Evolutionary conservation across 2,888 invertebrate genomes (phyloP).

Genomic region (Agriopis aurantiaria): DNA sequence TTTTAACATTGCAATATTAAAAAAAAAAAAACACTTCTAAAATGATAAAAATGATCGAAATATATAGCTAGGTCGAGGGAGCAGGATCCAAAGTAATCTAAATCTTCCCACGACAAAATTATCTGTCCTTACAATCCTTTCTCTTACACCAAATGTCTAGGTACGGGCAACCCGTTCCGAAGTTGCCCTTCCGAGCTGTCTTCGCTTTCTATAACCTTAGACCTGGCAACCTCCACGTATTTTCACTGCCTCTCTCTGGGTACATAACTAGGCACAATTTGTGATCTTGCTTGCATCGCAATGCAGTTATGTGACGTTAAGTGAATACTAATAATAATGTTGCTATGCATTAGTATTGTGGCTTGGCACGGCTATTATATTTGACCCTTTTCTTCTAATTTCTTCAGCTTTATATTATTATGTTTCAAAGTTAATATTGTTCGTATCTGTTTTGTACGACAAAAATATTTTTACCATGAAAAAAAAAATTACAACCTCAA

Average conservation of each 20-base stretch:
- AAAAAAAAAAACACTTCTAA: neutral
- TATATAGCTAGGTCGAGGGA: too few relatives aligned
- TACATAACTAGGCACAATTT: conserved; percentile 11
- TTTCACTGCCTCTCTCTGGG: conserved; percentile 42
- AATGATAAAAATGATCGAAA: neutral
- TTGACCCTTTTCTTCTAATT: too few relatives aligned
- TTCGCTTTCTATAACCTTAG: conserved; percentile 47
- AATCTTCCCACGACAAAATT: neutral
- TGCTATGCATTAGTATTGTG: neutral
- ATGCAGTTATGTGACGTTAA: conserved; percentile 9
- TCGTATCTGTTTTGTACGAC: too few relatives aligned
- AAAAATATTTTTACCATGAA: too few relatives aligned
- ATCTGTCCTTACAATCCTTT: conserved; percentile 10
- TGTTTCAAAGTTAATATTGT: too few relatives aligned
- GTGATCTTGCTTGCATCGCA: conserved; percentile 6
- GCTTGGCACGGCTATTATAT: too few relatives aligned
- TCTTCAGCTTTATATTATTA: too few relatives aligned
- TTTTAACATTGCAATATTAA: too few relatives aligned
- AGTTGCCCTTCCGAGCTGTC: conserved; percentile 40
- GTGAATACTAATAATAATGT: neutral
- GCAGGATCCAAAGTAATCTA: neutral
- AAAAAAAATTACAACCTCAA: too few relatives aligned
- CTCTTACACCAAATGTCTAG: neutral
- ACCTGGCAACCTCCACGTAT: conserved; percentile 34
- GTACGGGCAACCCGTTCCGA: conserved; percentile 34